phyloP scores from a whole-genome alignment of 2,113 vertebrate genomes.

The Dicerorhinus sumatrensis region DNA sequence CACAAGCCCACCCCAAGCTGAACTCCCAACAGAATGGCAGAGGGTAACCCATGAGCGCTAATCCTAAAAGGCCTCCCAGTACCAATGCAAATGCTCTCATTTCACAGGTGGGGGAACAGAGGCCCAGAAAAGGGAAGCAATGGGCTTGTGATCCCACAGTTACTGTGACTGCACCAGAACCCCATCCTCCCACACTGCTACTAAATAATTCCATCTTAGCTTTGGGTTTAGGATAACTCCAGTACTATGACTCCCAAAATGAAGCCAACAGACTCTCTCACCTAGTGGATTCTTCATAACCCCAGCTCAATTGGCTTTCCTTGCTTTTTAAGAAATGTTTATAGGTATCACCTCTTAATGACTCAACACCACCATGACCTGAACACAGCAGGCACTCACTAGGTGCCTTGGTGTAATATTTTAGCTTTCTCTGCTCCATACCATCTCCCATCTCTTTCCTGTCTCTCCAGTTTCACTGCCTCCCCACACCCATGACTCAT shows the following conservation, averaged over 20 bases:
- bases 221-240: background rate
- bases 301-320: background rate
- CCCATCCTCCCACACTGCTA: too few relatives aligned
- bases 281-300: background rate
- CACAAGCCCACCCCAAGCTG: background rate
- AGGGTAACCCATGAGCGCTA: background rate
- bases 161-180: fast-evolving
- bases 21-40: background rate
- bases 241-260: background rate
- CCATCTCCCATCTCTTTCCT: background rate
- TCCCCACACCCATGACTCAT: too few relatives aligned
- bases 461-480: background rate
- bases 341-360: background rate
- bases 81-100: background rate
- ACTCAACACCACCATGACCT: background rate
- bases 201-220: background rate
- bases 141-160: background rate
- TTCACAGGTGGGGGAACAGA: background rate
- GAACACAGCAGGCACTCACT: background rate
- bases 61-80: background rate
- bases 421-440: background rate
- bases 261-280: background rate
- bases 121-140: background rate
- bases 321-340: background rate
- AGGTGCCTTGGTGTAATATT: background rate